These are phyloP conservation scores for Atethmia centrago DNA, from an alignment of 2,888 invertebrate species.

Conservation along the genomic window DNA sequence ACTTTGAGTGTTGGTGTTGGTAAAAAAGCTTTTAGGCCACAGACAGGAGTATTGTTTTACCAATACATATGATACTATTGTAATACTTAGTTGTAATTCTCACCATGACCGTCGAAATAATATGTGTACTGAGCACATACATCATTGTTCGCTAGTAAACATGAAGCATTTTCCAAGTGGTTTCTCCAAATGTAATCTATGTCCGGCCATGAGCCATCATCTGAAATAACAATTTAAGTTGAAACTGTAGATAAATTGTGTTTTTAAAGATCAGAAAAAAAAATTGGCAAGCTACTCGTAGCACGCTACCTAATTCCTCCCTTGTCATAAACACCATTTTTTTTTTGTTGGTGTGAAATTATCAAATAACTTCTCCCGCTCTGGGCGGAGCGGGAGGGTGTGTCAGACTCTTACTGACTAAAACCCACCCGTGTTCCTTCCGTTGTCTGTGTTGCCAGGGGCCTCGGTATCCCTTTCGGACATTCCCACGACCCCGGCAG, in stretches of 20 bases:
- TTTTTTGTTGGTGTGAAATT: too few relatives aligned
- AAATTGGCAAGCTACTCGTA: too few relatives aligned
- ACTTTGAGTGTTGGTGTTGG: not conserved
- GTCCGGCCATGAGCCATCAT: conserved; percentile 92
- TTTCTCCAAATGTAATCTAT: conserved; percentile 91
- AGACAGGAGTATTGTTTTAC: not conserved
- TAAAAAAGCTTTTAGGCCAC: not conserved
- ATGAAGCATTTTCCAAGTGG: conserved; percentile 88
- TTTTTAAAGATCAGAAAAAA: too few relatives aligned
- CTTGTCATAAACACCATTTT: too few relatives aligned
- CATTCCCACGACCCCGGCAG: too few relatives aligned
- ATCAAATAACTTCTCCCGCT: too few relatives aligned
- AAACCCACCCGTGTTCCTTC: too few relatives aligned
- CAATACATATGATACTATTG: not conserved
- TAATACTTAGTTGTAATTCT: conserved; percentile 64
- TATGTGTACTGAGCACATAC: conserved; percentile 92
- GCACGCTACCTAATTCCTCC: not conserved
- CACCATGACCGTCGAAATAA: conserved; percentile 91
- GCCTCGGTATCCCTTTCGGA: too few relatives aligned
- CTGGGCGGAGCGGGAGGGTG: too few relatives aligned
- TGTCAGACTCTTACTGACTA: too few relatives aligned
- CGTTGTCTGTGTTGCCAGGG: too few relatives aligned
- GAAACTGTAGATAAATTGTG: not conserved
- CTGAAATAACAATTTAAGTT: conserved; percentile 79
- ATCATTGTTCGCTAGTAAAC: conserved; percentile 90